Evolutionary conservation across 2,797 vertebrate species (phyloP), one percentile per base, ranked within the genome.

Genomic region (Forpus xanthops): DNA sequence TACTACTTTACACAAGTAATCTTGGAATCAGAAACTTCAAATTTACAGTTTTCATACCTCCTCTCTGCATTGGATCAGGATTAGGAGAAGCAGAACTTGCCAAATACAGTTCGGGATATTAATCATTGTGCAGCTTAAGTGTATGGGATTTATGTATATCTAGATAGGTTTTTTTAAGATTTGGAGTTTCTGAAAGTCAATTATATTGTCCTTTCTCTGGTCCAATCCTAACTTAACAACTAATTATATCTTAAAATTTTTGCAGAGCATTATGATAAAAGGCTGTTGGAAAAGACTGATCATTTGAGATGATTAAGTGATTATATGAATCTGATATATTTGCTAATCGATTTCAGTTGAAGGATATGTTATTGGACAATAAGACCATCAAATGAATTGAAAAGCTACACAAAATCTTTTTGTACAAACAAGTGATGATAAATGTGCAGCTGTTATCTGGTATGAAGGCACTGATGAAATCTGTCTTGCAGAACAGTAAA

Each of bases 331-430:
- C 33, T 53, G 55, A 91, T 82, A 42, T n/a, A 67, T 77, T 82
- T 83, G 45, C 42, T 73, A 73, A 94, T 82, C 50, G 35, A 60
- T 93, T 92, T 91, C 58, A 52, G 14, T 56, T 87, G 80, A 84
- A 78, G 66, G 56, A 60, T 82, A 24, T 6, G 45, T 81, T n/a
- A 49, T 47, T 65, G 41, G 42, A 85, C 50, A 91, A 66, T 75
- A 75, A 82, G n/a, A 71, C 47, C 80, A 58, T 45, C 67, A 86
- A 83, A 85, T 49, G 4, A 68, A 74, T 90, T 91, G 11, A 75
- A 89, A 79, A 95, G 27, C 55, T 82, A 85, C 64, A 68, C 23
- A 65, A 73, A 93, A 61, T 55, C 25, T 82, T 95, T 75, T 83
- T 76, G 20, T 68, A 62, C 31, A 75, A 95, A 84, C 19, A 82